Base-by-base conservation (phyloP, 2,113 vertebrate genomes). In the Myrmecophaga tridactyla region DNA sequence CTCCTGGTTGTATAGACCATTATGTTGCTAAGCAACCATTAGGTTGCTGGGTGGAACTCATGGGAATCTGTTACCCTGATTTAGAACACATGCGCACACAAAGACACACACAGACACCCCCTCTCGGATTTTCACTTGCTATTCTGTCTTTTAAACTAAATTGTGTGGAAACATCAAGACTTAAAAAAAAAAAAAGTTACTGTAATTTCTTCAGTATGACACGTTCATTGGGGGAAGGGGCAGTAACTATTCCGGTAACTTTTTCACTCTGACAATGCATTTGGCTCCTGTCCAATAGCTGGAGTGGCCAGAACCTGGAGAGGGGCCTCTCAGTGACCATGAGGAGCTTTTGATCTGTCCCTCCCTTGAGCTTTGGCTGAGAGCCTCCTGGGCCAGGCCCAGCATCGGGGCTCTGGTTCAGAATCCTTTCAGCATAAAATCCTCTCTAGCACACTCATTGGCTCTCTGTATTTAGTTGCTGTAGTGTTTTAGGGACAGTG, bases 11-110 rank as follows among this genome's bases (percentile, higher is more conserved):
- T 97, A 39, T 97, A 97, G 97, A 98, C 98, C 95, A 73, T 93
- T 65, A 51, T 1, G 98, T 98, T 99, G 98, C 99, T 98, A 97
- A 86, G 97, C 97, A 98, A 98, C 98, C 90, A 7, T 96, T 51
- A 90, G 97, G 96, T 98, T 98, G 98, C 98, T 89, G 95, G 97
- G 97, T 94, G 95, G 98, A 98, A 96, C 94, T 60, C 97, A 98
- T 94, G 36, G 97, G 98, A 97, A 97, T 98, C 98, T 97, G 97
- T 83, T 94, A 95, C 96, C 97, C 96, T 83, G 63, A 96, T 87
- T 97, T 97, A 94, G 95, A 96, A 84, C 70, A 69, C 69, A 86
- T 73, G 81, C 56, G 25, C 77, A 36, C 5, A 13, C 89, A 15
- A 36, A 23, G 31, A 4, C 39, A 27, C 15, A 9, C 92, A 48